Evolutionary conservation across 1,140 invertebrate species (phyloP), one percentile per base, ranked within the genome.

Genomic region (Diachasmimorpha longicaudata): DNA sequence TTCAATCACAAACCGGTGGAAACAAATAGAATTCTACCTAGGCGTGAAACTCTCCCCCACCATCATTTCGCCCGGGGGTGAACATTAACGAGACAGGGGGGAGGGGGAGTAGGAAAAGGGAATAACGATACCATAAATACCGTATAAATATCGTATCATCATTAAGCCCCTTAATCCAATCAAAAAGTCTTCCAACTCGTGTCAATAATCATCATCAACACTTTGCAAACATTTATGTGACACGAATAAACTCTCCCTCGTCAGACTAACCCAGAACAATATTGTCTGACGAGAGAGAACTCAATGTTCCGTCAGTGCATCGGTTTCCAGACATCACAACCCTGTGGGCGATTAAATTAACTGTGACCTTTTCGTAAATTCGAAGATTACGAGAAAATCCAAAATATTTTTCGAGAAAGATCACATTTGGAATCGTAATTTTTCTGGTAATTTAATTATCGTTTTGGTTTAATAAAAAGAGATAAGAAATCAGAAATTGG

Each of bases 21-120:
- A 87, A 88, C 86, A 88, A 88, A 88, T 87, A 88, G 88, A 87
- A 88, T 88, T 85, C 85, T 85, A 83, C 73, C 79, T 83, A 82
- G 75, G 70, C 23, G 58, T 66, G 73, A 78, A 70, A 73, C 44
- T 25, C 67, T 70, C 9, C 48, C 48, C 48, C 16, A 16, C 48
- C 9, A 52, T 13, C 72, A 67, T 36, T 55, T 70, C 58, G 78
- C 70, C 75, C 68, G 70, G 55, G 69, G 36, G 48, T 36, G 68
- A 21, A 23, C 31, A 19, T 46, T 76, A 25, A 71, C 69, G 36
- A 46, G 72, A 70, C 16, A 23, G 23, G 66, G 72, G 31, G 31
- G 31, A 6, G 31, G 31, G 31, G n/a, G n/a, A n/a, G n/a, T n/a
- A n/a, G n/a, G n/a, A n/a, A 52, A 36, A 39, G 10, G 10, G 10